Percentiles rank a stretch among this genome's conserved stretches.
phyloP scores from a whole-genome alignment of 2,888 invertebrate genomes.

The Tryphoninae sp. region DNA sequence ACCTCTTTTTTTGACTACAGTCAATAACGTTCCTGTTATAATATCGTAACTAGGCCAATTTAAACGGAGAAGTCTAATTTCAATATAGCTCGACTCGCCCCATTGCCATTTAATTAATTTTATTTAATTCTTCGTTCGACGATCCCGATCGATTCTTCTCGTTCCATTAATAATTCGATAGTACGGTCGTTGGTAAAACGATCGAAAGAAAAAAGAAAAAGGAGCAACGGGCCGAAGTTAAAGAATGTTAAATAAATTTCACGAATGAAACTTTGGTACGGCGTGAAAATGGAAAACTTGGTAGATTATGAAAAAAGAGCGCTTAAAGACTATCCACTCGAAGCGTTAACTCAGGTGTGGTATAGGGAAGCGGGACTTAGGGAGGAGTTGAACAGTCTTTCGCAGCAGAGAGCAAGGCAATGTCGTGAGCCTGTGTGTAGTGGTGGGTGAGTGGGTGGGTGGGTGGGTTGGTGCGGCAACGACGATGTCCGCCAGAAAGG shows the following conservation, averaged over 20 bases:
- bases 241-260: slow-evolving; percentile 52
- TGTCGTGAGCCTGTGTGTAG: slow-evolving; percentile 33
- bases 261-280: slow-evolving; percentile 61
- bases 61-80: too few relatives aligned
- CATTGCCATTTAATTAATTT: slow-evolving; percentile 27
- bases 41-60: too few relatives aligned
- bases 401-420: slow-evolving; percentile 29
- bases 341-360: slow-evolving; percentile 63
- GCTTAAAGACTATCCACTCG: slow-evolving; percentile 64
- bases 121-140: not conserved
- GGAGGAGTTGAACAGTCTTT: slow-evolving; percentile 46
- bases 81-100: not conserved
- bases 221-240: not conserved
- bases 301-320: slow-evolving; percentile 51
- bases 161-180: slow-evolving; percentile 37
- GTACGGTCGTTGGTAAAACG: slow-evolving; percentile 17
- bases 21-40: too few relatives aligned
- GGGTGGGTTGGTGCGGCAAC: slow-evolving; percentile 23
- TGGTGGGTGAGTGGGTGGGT: not conserved
- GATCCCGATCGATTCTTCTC: not conserved
- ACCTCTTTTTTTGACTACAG: too few relatives aligned
- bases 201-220: slow-evolving; percentile 3
- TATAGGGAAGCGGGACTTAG: slow-evolving; percentile 16
- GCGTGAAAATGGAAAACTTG: slow-evolving; percentile 62
- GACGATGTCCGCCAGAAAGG: slow-evolving; percentile 30